phyloP scores from a whole-genome alignment of 2,797 vertebrate species.

The Mus caroli region DNA sequence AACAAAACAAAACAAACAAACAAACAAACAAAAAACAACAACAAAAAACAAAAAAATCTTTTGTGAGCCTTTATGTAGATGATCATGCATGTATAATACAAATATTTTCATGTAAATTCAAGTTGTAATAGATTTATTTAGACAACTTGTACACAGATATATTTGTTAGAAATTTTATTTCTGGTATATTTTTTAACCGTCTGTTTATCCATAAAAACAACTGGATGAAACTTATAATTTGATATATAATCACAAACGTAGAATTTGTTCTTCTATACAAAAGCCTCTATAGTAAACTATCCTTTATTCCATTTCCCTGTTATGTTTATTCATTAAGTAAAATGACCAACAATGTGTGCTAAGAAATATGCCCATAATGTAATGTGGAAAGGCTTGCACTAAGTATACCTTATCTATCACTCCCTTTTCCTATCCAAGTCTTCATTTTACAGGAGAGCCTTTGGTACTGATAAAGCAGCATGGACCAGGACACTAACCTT shows the following conservation, averaged over 20 bases:
- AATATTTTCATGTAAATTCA: background rate
- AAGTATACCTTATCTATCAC: fast-evolving
- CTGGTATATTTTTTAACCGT: background rate
- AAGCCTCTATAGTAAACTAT: background rate
- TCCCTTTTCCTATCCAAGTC: fast-evolving
- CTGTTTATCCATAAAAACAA: background rate
- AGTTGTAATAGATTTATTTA: too few species aligned
- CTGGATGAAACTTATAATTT: too few species aligned
- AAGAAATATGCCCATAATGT: background rate
- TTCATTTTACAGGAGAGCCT: background rate
- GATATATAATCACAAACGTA: background rate
- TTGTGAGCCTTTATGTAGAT: background rate
- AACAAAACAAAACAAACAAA: background rate
- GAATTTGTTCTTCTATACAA: background rate
- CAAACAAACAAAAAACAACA: background rate
- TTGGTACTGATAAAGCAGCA: fast-evolving
- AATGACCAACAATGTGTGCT: background rate
- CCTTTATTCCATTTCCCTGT: background rate
- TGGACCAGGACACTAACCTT: background rate
- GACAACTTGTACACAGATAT: background rate
- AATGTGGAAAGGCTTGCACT: too few species aligned
- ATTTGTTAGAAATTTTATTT: background rate
- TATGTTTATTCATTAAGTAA: background rate
- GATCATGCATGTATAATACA: background rate
- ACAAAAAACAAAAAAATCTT: background rate